Evolutionary conservation across 2,113 vertebrate species (phyloP), one percentile per base, ranked within the genome.

Genomic region (Sorex araneus): DNA sequence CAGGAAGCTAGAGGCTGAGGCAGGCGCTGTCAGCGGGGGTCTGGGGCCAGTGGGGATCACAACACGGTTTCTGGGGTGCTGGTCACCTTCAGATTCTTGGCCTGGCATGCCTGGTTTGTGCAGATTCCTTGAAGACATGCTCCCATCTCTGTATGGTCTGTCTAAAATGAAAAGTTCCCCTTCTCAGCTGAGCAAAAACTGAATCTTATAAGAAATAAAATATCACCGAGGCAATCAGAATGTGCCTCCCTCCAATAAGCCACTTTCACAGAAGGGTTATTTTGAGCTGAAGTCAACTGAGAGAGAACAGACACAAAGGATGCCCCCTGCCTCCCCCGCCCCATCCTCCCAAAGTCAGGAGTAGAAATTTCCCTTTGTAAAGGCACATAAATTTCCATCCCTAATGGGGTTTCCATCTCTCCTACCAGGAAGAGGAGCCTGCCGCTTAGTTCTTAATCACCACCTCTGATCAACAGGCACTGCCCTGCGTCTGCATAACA

Each of bases 171-270:
- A 63, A 23, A 88, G 30, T 21, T 66, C 18, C 27, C 50, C 32
- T 71, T 71, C 82, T 64, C 57, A 71, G 43, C 28, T 43, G 79
- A 80, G 43, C 30, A 90, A 85, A 86, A 84, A 11, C 27, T 12
- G 21, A 74, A 60, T 85, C 57, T 85, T 80, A 2, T 79, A 40
- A 60, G 27, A 81, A 60, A 73, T 85, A 80, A 93, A 54, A 63
- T 30, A 67, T 2, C 70, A 47, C 6, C 15, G 57, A 79, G 27
- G 19, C 8, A 36, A 34, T 87, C 71, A 70, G 66, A 89, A n/a
- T 43, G 70, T 80, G 34, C 76, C 8, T 54, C 27, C 36, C 70
- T 40, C 8, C 73, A 60, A 74, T 34, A 76, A 7, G 30, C 23
- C 43, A 77, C n/a, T 27, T 40, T 40, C 75, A 28, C 34, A 32